These are phyloP conservation scores for Chiloscyllium plagiosum DNA, from an alignment of 2,113 vertebrate genomes.

Conservation along the genomic window DNA sequence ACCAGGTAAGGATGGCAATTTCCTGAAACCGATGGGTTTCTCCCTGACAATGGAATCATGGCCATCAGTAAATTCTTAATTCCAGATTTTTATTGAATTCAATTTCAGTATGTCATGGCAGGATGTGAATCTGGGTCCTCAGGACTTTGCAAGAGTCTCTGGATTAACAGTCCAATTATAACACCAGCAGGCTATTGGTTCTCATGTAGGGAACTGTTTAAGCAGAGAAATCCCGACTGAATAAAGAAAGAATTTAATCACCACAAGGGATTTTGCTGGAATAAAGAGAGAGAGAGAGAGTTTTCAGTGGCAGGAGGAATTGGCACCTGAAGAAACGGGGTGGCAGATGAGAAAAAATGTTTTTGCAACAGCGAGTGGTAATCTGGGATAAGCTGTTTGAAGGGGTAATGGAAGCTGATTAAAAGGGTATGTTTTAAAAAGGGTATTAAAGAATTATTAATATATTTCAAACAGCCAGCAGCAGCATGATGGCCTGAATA, in stretches of 20 bases:
- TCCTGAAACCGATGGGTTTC: too few species aligned
- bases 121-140: too few species aligned
- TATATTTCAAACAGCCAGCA: neutral
- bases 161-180: too few species aligned
- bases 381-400: neutral
- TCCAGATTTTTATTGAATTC: too few species aligned
- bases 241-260: neutral
- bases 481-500: neutral
- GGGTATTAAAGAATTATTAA: neutral
- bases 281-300: neutral
- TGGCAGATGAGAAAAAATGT: neutral
- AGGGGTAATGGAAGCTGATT: neutral
- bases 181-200: too few species aligned
- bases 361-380: neutral
- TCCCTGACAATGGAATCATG: too few species aligned
- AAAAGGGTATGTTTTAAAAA: neutral
- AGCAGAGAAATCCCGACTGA: too few species aligned
- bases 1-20: too few species aligned
- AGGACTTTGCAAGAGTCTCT: too few species aligned
- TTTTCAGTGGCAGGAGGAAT: neutral
- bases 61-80: too few species aligned
- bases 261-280: neutral
- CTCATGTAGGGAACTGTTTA: too few species aligned
- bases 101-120: too few species aligned
- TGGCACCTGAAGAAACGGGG: neutral